Conservation (phyloP, 2,888 invertebrate genomes). For the Chromoteleia sp. region DNA sequence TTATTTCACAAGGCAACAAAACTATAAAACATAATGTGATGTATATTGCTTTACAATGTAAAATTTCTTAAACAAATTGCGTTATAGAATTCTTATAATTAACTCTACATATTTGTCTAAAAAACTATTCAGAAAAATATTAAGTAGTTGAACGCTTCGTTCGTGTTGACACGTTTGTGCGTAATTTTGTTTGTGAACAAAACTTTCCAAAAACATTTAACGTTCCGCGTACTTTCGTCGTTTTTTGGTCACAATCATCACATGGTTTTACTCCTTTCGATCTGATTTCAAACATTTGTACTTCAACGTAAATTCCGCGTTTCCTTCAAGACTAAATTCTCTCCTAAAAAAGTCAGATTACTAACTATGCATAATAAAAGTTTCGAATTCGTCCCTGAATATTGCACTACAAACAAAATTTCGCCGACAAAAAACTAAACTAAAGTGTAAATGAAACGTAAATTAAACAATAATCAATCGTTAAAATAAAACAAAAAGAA, state of each 20-base stretch:
- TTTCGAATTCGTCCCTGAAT: conserved; percentile 22
- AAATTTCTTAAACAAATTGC: conserved; percentile 7
- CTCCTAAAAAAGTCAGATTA: neutral
- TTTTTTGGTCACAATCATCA: conserved; percentile 28
- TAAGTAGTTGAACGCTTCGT: conserved; percentile 37
- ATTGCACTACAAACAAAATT: conserved; percentile 54
- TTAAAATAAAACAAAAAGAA: conserved; percentile 12
- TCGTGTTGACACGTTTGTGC: conserved; percentile 28
- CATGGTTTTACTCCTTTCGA: conserved; percentile 7
- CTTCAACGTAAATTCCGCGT: conserved; percentile 1
- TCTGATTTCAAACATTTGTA: conserved; percentile 18
- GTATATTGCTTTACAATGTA: conserved; percentile 4
- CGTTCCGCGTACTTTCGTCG: conserved; percentile 7
- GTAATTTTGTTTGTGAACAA: conserved; percentile 45
- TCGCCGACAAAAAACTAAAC: conserved; percentile 25
- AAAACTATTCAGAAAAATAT: conserved; percentile 31
- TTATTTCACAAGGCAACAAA: neutral
- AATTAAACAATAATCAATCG: neutral
- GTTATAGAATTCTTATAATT: conserved; percentile 7
- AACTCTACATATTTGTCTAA: conserved; percentile 18
- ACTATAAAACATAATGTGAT: conserved; percentile 4
- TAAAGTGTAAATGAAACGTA: conserved; percentile 25
- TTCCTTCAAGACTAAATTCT: neutral
- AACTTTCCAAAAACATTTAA: conserved; percentile 2
- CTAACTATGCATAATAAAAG: conserved; percentile 13